Percentiles rank a stretch among this genome's conserved stretches.
phyloP scores from a whole-genome alignment of 2,113 vertebrate genomes.

The Hiodon tergisus region DNA sequence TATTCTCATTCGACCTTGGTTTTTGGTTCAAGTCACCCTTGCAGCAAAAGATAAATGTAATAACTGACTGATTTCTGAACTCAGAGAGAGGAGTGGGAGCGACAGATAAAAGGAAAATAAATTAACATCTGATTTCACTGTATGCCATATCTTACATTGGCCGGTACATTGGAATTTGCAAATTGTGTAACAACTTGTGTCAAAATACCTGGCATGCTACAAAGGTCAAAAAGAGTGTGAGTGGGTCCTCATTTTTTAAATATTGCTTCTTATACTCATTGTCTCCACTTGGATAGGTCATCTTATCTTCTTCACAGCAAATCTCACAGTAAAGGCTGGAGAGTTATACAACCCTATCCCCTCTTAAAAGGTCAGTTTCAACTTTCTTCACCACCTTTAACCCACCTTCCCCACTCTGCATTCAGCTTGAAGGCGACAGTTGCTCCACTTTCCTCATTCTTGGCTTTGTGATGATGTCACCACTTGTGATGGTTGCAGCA shows the following conservation, averaged over 20 bases:
- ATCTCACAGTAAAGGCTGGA: not conserved
- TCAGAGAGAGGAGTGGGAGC: too few species aligned
- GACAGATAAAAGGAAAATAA: too few species aligned
- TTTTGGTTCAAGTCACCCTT: too few species aligned
- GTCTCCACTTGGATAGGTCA: not conserved
- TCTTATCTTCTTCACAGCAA: not conserved
- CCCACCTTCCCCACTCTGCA: slow-evolving; percentile 71
- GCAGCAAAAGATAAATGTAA: not conserved
- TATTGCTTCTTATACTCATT: not conserved
- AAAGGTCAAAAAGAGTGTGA: not conserved
- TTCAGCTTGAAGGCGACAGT: slow-evolving; percentile 82
- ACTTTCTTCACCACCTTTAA: slow-evolving; percentile 30
- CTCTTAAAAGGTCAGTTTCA: not conserved
- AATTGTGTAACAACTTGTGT: not conserved
- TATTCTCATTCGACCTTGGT: too few species aligned
- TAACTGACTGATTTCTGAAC: too few species aligned
- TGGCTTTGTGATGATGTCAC: slow-evolving; percentile 88
- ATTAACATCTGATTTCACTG: too few species aligned
- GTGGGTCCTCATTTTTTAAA: too few species aligned
- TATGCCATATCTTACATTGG: too few species aligned
- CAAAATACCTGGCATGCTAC: not conserved
- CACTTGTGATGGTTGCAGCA: slow-evolving; percentile 79
- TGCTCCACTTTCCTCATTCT: slow-evolving; percentile 86
- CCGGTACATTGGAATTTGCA: too few species aligned
- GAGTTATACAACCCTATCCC: not conserved